Evolutionary conservation across 2,797 vertebrate species (phyloP), one percentile per base, ranked within the genome.

Genomic region (Pachyuromys duprasi): DNA sequence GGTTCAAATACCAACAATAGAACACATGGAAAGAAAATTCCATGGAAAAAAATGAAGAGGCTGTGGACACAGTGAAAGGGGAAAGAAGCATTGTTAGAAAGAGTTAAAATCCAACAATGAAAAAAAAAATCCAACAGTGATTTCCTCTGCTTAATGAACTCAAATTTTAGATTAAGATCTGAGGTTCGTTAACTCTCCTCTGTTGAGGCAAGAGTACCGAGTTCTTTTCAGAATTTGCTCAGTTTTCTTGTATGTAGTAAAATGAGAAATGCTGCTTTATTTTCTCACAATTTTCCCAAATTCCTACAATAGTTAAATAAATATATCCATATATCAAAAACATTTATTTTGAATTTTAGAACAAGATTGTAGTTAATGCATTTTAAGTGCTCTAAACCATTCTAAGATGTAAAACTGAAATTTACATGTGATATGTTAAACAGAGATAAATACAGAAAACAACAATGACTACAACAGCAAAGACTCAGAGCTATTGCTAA

Each of bases 241-340:
- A 97, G 86, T 97, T 96, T 97, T 97, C 92, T 97, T 96, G 93
- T 96, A 88, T 96, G n/a, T 92, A 96, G 93, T 89, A 93, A 96
- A 95, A 96, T 93, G 94, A 96, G 90, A 97, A 97, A 97, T 93
- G 92, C 80, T 96, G 90, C 49, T 90, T 96, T 91, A 89, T 88
- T 96, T 95, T 95, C 83, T 96, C 89, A 89, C 55, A 69, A 94
- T 89, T 96, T 97, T 96, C 96, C 95, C 96, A 95, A 97, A 95
- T 90, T 72, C 81, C 89, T 86, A 86, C 84, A 96, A 93, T 96
- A 97, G 97, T 97, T 97, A 97, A 97, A 95, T 97, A 97, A 97
- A 96, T 97, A 97, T 96, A 97, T 97, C 86, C 86, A 93, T 60
- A 83, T 95, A 67, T 91, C 84, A 91, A 95, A 97, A 95, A 18